Evolutionary conservation across 2,797 vertebrate species (phyloP).

Genomic region (Anabacerthia variegaticeps): DNA sequence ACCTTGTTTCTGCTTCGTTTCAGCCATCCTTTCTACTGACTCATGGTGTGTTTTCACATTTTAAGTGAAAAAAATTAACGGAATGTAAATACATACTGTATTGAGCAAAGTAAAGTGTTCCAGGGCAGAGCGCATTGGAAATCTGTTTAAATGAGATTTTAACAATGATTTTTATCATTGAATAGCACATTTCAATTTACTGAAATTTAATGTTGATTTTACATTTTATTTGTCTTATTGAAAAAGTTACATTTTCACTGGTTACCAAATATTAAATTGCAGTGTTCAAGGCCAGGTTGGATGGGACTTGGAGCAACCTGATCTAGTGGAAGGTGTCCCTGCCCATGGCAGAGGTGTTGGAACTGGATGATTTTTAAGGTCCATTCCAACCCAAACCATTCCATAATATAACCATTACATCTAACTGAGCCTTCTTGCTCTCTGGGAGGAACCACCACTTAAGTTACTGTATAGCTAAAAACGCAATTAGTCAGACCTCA

Average conservation of each 20-base stretch:
- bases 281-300: background rate
- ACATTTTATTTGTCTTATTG: background rate
- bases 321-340: background rate
- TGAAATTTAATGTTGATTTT: background rate
- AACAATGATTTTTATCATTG: background rate
- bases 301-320: accelerated
- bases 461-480: background rate
- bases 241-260: background rate
- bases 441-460: background rate
- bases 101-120: background rate
- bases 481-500: background rate
- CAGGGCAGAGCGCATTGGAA: background rate
- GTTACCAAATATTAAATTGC: background rate
- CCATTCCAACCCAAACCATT: background rate
- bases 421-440: background rate
- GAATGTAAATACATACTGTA: background rate
- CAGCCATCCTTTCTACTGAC: background rate
- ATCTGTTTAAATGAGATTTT: background rate
- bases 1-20: background rate
- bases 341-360: background rate
- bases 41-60: accelerated
- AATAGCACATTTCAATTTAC: background rate
- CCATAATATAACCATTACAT: background rate
- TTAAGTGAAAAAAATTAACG: background rate
- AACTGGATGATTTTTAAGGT: background rate